Evolutionary conservation across 2,888 invertebrate species (phyloP), one percentile per base, ranked within the genome.

Genomic region (Sturmia bella): DNA sequence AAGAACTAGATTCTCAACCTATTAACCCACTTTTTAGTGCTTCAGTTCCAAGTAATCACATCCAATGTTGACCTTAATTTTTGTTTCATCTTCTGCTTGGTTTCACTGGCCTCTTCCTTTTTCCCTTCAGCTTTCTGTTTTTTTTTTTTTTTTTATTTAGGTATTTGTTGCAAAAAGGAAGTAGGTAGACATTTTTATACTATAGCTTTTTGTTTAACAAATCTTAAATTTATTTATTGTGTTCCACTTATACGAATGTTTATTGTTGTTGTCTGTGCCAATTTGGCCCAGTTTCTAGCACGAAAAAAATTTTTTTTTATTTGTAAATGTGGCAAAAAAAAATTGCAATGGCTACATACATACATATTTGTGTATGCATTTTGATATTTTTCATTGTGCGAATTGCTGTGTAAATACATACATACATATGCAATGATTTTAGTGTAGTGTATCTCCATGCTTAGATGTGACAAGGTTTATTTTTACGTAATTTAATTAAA

Each of bases 1-100:
- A 78, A 78, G 82, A 82, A 82, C 82, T 82, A 78, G 66, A 82
- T 82, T 74, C 52, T 41, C 56, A 66, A 75, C 82, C 70, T 75
- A 70, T 66, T 78, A 66, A 82, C 82, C 78, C 24, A 80, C 52
- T 17, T n/a, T 15, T 43, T 63, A 3, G 27, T 54, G 11, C 15
- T 59, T 37, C 11, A 11, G 54, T 54, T 63, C 19, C 21, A 37
- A 69, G 19, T 70, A 64, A 32, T 50, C 41, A 52, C 27, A 72
- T 24, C 72, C 64, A 56, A 19, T 27, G 41, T 64, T 64, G 59
- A 72, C 50, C 72, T 61, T 32, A 72, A 68, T 79, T 79, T 32
- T 27, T 54, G 50, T 6, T 21, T 7, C 15, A 27, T 39, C 27
- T 56, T 66, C 15, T 52, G 57, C 39, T 61, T 61, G 61, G 19